phyloP scores from a whole-genome alignment of 1,140 invertebrate genomes.

The Lordiphosa collinella region DNA sequence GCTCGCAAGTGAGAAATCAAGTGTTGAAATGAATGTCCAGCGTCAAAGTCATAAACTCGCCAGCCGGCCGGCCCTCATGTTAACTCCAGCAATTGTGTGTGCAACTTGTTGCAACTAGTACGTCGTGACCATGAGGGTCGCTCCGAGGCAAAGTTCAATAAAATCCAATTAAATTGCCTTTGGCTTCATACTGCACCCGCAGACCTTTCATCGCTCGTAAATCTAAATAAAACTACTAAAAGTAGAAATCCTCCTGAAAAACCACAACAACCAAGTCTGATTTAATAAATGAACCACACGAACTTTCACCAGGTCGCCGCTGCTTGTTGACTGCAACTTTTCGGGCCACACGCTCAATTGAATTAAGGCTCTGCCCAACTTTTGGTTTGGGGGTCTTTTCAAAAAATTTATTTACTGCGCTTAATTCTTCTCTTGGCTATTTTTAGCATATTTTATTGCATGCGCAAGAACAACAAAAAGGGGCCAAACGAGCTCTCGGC shows the following conservation, averaged over 20 bases:
- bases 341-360: conserved; percentile 36
- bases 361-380: conserved; percentile 30
- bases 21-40: conserved; percentile 18
- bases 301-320: conserved; percentile 54
- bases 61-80: conserved; percentile 48
- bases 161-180: conserved; percentile 67
- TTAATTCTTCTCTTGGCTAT: conserved; percentile 45
- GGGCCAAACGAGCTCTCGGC: conserved; percentile 25
- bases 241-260: conserved; percentile 20
- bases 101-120: conserved; percentile 59
- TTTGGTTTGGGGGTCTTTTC: conserved; percentile 14
- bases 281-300: conserved; percentile 61
- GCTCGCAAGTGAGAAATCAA: conserved; percentile 52
- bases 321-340: neutral
- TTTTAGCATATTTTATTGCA: conserved; percentile 69
- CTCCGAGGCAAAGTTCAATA: conserved; percentile 71
- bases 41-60: conserved; percentile 48
- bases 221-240: conserved; percentile 53
- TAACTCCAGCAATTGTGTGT: conserved; percentile 24
- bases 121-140: conserved; percentile 63
- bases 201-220: conserved; percentile 62
- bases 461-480: conserved; percentile 44
- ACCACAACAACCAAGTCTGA: conserved; percentile 39
- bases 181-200: conserved; percentile 36
- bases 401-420: conserved; percentile 37